Evolutionary conservation across 2,797 vertebrate genomes (phyloP), one percentile per base, ranked within the genome.

Genomic region (Sciurus vulgaris): DNA sequence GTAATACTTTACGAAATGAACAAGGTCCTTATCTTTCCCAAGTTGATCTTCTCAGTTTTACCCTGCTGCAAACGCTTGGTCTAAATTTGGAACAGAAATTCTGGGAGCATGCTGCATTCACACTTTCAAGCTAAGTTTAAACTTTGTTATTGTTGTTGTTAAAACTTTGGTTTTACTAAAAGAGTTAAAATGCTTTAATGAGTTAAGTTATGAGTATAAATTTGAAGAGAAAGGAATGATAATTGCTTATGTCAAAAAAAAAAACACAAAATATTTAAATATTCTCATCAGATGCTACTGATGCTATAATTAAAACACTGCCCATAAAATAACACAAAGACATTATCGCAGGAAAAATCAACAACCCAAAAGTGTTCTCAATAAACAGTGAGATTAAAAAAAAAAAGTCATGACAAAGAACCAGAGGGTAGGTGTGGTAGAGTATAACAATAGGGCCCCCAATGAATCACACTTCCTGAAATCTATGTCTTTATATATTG

Each of bases 161-260:
- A 72, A 65, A 86, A 49, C 14, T 13, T 49, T 89, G 22, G 79
- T 63, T 56, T 78, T 92, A 86, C 20, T 51, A 38, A 89, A 54
- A 65, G 18, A 87, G 54, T 28, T 69, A 89, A 72, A 72, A 92
- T 44, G 33, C 54, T 73, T 91, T 54, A 91, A 30, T 47, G 72
- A 84, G 73, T 67, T 83, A n/a, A n/a, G 73, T 67, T 83, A 87
- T 59, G 28, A 83, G 72, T 73, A 83, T 65, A 96, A 73, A 84
- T 84, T 84, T 11, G 47, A 49, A 95, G 41, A 83, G 7, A 82
- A 74, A 93, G 3, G 30, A 93, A 84, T 41, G 72, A 5, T 76
- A 82, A 96, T 15, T 83, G 54, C 30, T 95, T 91, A 88, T 93
- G 91, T 91, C 35, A 84, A 47, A 78, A 59, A 56, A 8, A 87